phyloP scores from a whole-genome alignment of 2,113 vertebrate species.

The Apteryx mantelli region DNA sequence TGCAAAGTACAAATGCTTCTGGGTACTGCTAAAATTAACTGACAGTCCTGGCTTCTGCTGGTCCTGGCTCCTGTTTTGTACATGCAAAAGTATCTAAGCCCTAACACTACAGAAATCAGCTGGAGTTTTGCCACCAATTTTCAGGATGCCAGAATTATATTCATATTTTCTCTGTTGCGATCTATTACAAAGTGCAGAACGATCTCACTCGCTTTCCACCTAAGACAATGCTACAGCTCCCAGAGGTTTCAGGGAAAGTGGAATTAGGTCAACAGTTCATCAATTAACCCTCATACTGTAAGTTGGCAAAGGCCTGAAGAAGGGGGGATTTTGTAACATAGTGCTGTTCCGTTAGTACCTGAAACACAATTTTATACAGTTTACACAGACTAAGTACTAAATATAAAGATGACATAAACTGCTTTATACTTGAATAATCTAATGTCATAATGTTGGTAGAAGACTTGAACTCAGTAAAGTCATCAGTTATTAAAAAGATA shows the following conservation, averaged over 20 bases:
- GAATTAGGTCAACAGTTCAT: neutral
- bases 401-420: neutral
- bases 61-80: neutral
- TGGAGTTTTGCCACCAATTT: neutral
- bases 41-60: neutral
- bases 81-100: rapidly evolving
- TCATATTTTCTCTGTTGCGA: neutral
- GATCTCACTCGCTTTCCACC: neutral
- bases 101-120: neutral
- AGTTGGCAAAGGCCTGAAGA: neutral
- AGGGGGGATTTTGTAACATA: neutral
- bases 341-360: neutral
- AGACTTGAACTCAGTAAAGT: neutral
- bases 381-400: neutral
- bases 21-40: neutral
- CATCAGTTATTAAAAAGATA: neutral
- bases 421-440: neutral
- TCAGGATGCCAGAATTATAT: neutral
- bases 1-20: neutral
- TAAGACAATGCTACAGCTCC: neutral
- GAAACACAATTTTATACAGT: neutral
- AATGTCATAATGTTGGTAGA: neutral
- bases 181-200: neutral
- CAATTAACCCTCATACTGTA: neutral
- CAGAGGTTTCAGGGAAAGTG: neutral